Evolutionary conservation across 2,888 invertebrate species (phyloP), one percentile per base, ranked within the genome.

Genomic region (Nezara viridula): DNA sequence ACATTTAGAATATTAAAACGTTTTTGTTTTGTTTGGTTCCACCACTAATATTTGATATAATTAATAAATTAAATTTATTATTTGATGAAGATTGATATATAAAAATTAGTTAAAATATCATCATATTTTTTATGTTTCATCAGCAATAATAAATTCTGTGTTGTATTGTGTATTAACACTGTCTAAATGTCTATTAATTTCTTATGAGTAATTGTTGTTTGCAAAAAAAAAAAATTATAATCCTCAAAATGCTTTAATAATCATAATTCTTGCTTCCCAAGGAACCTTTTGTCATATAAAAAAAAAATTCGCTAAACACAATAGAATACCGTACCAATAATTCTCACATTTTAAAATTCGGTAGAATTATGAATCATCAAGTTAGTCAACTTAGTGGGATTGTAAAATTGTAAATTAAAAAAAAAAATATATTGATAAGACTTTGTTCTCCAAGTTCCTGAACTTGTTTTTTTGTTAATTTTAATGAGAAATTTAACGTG

Each of bases 151-250:
- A 10, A 55, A 60, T 1, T 60, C 60, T 60, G 60, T 60, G 27
- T 60, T 27, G 66, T 73, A 37, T 73, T 73, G 21, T 73, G 66
- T 73, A 6, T 37, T 73, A 73, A 73, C 66, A 73, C 66, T 37
- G 14, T 27, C 19, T 73, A n/a, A 7, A 37, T 73, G 66, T 27
- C 32, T 60, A 32, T 73, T 73, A 73, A 73, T 37, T 19, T 7
- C 10, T 27, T 21, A 21, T 12, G 7, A 14, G 14, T n/a, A 27
- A 27, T 60, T 60, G 37, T 73, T 37, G 12, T 60, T 32, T 19
- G 3, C 7, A 60, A 60, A 27, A 5, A 16, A 60, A 27, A 16
- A 55, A 9, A 2, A 6, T 60, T 60, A 60, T 60, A 0, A 27
- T 60, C 16, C 6, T 60, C 27, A 27, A 27, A 27, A 60, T 60